Evolutionary conservation across 2,113 vertebrate genomes (phyloP).

Genomic region (Ibidorhyncha struthersii): DNA sequence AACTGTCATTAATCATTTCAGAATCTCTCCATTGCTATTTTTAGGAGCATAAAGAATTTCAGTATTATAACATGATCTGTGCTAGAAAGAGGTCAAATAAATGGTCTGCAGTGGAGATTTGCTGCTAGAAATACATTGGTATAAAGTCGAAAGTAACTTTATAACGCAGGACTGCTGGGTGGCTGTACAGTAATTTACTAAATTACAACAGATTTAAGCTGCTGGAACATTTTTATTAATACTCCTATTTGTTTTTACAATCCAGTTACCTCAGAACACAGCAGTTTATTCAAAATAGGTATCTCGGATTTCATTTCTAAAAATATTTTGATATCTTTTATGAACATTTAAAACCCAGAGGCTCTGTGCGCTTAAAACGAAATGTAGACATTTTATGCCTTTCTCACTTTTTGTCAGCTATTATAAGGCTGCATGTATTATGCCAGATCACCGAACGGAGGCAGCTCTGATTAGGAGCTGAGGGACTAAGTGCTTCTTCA

Average conservation of each 20-base stretch:
- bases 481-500: neutral
- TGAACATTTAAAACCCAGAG: slow-evolving; percentile 18
- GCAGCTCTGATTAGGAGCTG: neutral
- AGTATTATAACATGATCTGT: neutral
- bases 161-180: neutral
- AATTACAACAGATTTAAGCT: slow-evolving; percentile 50
- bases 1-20: slow-evolving; percentile 67
- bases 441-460: neutral
- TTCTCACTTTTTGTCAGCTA: slow-evolving; percentile 1
- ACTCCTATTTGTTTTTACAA: slow-evolving; percentile 51
- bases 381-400: neutral
- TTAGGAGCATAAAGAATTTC: slow-evolving; percentile 49
- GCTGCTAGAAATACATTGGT: neutral
- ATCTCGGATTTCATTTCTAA: slow-evolving; percentile 50
- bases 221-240: slow-evolving; percentile 56
- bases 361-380: neutral
- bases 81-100: slow-evolving; percentile 17
- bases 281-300: slow-evolving; percentile 48
- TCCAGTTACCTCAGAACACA: slow-evolving; percentile 40
- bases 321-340: slow-evolving; percentile 44
- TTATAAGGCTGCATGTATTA: neutral
- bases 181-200: slow-evolving; percentile 39
- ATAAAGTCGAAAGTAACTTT: slow-evolving; percentile 50
- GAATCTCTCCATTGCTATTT: slow-evolving; percentile 28
- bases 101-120: slow-evolving; percentile 8